A percentile compares a stretch with the other conserved stretches of the same genome.
Evolutionary conservation across 2,797 vertebrate species (phyloP).

Genomic region (Diplodus sargus): DNA sequence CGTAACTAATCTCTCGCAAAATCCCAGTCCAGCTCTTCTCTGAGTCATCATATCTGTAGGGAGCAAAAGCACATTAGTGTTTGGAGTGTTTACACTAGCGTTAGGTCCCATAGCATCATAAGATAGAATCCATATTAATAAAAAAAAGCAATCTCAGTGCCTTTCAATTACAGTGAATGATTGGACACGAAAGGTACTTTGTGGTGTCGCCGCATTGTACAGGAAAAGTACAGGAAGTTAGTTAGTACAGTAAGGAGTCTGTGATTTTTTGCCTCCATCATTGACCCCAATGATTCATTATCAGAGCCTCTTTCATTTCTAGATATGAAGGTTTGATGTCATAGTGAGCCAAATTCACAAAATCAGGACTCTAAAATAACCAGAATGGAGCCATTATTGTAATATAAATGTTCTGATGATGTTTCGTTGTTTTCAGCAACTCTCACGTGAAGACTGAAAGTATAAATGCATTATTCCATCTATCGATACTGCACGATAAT

Average conservation of each 20-base stretch:
- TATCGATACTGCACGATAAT: background rate
- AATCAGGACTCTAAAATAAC: background rate
- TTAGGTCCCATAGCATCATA: background rate
- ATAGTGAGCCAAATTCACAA: background rate
- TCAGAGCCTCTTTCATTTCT: background rate
- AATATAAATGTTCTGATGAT: background rate
- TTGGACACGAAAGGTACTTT: background rate
- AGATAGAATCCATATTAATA: background rate
- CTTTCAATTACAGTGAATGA: conserved; percentile 1
- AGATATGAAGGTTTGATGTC: background rate
- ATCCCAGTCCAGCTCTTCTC: conserved; percentile 93
- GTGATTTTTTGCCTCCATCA: background rate
- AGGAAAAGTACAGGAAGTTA: background rate
- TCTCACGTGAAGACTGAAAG: background rate
- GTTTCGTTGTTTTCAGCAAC: background rate
- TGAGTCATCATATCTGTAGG: conserved; percentile 89
- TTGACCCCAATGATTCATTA: background rate
- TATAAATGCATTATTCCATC: background rate
- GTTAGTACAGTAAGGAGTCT: too few species aligned
- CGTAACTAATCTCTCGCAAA: conserved; percentile 92
- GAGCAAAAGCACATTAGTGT: conserved; percentile 31
- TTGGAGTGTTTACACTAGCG: background rate
- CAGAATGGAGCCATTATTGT: background rate
- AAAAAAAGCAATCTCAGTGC: background rate
- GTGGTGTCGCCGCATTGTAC: too few species aligned